Conservation (phyloP, 1,140 invertebrate genomes). For the Ooceraea biroi region DNA sequence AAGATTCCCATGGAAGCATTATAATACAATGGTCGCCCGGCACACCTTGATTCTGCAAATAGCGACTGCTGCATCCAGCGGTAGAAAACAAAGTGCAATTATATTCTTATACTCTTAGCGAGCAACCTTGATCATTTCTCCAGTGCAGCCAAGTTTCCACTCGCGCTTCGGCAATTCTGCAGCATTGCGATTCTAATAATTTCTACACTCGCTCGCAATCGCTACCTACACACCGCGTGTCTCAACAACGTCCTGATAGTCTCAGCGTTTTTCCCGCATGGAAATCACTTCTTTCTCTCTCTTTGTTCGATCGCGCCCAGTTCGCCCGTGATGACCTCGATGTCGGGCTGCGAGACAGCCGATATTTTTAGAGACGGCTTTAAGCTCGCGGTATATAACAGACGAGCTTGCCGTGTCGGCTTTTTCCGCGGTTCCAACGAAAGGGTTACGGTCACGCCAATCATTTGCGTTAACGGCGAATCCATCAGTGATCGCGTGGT, state of each 20-base stretch:
- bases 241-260: constrained; percentile 19
- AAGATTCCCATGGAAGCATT: background rate
- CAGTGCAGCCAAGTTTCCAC: background rate
- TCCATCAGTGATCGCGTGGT: constrained; percentile 29
- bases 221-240: background rate
- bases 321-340: constrained; percentile 66
- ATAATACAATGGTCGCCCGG: background rate
- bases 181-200: constrained; percentile 31
- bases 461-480: constrained; percentile 40
- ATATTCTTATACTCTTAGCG: background rate
- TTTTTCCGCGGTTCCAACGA: constrained; percentile 23
- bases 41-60: background rate
- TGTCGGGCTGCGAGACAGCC: constrained; percentile 32
- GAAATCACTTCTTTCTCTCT: background rate
- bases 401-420: constrained; percentile 42
- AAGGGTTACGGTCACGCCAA: constrained; percentile 55
- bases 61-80: background rate
- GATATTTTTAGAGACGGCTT: constrained; percentile 66
- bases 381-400: constrained; percentile 40
- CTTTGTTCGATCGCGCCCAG: constrained; percentile 55
- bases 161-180: background rate
- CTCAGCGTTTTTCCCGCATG: constrained; percentile 49
- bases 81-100: background rate
- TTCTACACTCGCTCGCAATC: constrained; percentile 13
- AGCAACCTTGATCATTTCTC: constrained; percentile 30